Evolutionary conservation across 2,888 invertebrate species (phyloP).

Genomic region (Rosalia funebris): DNA sequence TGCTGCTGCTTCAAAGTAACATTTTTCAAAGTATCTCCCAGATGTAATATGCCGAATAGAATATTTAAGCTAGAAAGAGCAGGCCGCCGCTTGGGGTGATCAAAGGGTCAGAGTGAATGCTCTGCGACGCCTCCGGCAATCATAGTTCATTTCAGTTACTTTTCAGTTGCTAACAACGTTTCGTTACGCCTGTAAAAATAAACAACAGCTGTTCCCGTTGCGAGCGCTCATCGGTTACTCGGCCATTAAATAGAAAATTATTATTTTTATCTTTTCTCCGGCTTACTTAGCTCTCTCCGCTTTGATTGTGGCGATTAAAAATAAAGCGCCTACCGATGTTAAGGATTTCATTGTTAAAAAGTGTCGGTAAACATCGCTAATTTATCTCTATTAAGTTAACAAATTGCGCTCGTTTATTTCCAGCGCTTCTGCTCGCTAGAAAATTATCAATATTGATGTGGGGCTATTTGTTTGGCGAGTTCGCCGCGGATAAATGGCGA

Average conservation of each 20-base stretch:
- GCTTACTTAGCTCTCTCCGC: background rate
- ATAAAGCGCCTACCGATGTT: constrained; percentile 17
- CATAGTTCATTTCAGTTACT: too few species aligned
- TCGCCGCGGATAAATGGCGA: constrained; percentile 14
- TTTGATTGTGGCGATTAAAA: constrained; percentile 19
- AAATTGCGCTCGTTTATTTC: constrained; percentile 18
- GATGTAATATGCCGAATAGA: too few species aligned
- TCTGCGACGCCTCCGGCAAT: too few species aligned
- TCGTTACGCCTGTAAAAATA: background rate
- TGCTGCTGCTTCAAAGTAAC: too few species aligned
- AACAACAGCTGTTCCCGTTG: constrained; percentile 11
- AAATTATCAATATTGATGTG: constrained; percentile 30
- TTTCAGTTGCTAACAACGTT: background rate
- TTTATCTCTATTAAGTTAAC: constrained; percentile 30
- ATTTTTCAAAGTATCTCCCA: too few species aligned
- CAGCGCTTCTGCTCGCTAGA: constrained; percentile 18
- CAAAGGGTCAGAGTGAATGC: too few species aligned
- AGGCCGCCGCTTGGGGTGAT: too few species aligned
- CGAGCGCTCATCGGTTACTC: constrained; percentile 1
- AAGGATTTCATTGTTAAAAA: constrained; percentile 24
- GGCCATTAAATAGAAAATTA: constrained; percentile 1
- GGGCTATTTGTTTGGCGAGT: constrained; percentile 19
- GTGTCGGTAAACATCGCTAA: constrained; percentile 18
- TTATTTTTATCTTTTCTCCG: background rate
- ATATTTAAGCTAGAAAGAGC: too few species aligned